These are phyloP conservation scores for Cygnus buccinator DNA, from an alignment of 2,113 vertebrate genomes.

Conservation along the genomic window DNA sequence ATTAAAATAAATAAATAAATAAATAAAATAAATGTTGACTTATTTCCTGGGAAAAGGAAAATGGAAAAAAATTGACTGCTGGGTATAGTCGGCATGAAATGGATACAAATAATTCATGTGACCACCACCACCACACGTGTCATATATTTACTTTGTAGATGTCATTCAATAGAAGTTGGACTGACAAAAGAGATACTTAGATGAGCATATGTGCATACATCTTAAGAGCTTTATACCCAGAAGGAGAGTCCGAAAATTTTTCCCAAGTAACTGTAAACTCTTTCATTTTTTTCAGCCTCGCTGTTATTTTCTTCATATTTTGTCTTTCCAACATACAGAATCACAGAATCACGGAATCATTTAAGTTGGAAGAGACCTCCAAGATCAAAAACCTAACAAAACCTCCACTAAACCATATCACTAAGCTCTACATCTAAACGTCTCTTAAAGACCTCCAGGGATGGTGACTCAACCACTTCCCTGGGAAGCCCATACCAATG, in stretches of 20 bases:
- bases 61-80: not conserved
- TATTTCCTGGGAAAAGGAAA: not conserved
- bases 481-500: too few species aligned
- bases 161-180: not conserved
- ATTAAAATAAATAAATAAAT: not conserved
- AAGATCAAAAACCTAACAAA: too few species aligned
- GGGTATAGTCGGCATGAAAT: not conserved
- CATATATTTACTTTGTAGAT: not conserved
- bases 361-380: too few species aligned
- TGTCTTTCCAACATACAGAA: not conserved
- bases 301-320: not conserved
- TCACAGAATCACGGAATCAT: too few species aligned
- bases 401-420: too few species aligned
- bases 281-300: not conserved
- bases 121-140: rapidly evolving
- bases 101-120: not conserved
- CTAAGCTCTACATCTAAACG: too few species aligned
- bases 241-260: not conserved
- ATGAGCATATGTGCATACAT: not conserved
- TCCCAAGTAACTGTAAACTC: not conserved
- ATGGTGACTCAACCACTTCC: too few species aligned
- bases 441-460: too few species aligned
- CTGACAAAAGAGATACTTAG: not conserved
- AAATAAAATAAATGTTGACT: not conserved
- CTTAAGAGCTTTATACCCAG: not conserved